These are phyloP conservation scores for Sus cebifrons DNA, from an alignment of 2,797 vertebrate species.

Conservation along the genomic window DNA sequence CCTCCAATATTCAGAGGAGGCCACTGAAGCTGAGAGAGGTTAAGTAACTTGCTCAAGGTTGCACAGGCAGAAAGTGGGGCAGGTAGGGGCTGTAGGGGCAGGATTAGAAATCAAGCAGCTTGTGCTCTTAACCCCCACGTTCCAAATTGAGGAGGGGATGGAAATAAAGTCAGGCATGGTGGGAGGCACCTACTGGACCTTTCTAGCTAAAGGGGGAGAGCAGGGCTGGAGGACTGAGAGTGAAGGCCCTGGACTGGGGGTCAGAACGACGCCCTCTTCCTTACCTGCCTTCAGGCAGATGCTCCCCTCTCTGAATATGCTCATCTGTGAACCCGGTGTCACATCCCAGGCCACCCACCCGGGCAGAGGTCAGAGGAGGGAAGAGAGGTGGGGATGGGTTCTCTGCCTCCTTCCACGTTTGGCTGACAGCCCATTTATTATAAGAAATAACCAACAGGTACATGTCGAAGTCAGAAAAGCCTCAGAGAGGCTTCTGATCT, in stretches of 20 bases:
- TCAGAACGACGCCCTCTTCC: neutral
- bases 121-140: neutral
- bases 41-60: neutral
- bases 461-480: neutral
- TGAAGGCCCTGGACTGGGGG: neutral
- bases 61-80: neutral
- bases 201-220: neutral
- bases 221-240: neutral
- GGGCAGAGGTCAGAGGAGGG: neutral
- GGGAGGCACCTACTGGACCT: neutral
- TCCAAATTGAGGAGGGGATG: neutral
- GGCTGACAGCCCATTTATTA: neutral
- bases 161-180: neutral
- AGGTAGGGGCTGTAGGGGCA: rapidly evolving
- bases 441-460: slow-evolving; percentile 30
- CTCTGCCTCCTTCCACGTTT: neutral
- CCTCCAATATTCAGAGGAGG: neutral
- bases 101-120: neutral
- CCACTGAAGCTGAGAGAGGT: neutral
- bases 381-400: neutral
- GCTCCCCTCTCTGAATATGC: neutral
- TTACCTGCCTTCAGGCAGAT: neutral
- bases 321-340: neutral
- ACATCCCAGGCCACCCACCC: neutral
- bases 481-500: neutral